Base-by-base conservation (phyloP, 2,113 vertebrate species). In the Brachyistius frenatus region DNA sequence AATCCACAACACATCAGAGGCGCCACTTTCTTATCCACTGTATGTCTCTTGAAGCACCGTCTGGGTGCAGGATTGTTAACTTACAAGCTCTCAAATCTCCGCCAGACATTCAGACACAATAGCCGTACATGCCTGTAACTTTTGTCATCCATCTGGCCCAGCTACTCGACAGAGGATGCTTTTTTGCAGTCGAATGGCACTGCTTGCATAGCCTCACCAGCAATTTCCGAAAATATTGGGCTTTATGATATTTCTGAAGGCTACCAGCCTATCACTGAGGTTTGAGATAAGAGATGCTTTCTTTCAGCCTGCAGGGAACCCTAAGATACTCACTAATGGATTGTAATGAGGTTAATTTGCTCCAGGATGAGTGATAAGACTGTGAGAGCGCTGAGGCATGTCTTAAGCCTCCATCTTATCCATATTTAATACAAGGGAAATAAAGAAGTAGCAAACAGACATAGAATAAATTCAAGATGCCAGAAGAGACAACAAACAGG, bases 301-400 rank as follows among this genome's bases (percentile, higher is more conserved):
- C 63, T 66, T 49, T 46, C 44, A 47, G 61, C 65, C 84, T 60
- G 77, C 69, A 88, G 86, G 88, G 83, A 89, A 80, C 74, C 46
- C 67, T 75, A 69, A 88, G 76, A 86, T 69, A 64, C 83, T 79
- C 76, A 39, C 89, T 90, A 90, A 92, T 87, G 87, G 88, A 91
- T 87, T 86, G 76, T 89, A 93, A 92, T 92, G 80, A 87, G 70
- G 84, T 85, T 86, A 87, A 91, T 91, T 90, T 86, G 83, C 85
- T 88, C 65, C 64, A 64, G 86, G 80, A 87, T 86, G 82, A 86
- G 73, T 72, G 88, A 90, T 91, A 87, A 88, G 85, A 67, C 85
- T 68, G 41, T 57, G 76, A 69, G 81, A 82, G 85, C 78, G 73
- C 66, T 33, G 62, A 89, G 75, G 63, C 85, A 71, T 78, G 62